Conservation (phyloP, 2,797 vertebrate genomes). For the Molossus alvarezi region DNA sequence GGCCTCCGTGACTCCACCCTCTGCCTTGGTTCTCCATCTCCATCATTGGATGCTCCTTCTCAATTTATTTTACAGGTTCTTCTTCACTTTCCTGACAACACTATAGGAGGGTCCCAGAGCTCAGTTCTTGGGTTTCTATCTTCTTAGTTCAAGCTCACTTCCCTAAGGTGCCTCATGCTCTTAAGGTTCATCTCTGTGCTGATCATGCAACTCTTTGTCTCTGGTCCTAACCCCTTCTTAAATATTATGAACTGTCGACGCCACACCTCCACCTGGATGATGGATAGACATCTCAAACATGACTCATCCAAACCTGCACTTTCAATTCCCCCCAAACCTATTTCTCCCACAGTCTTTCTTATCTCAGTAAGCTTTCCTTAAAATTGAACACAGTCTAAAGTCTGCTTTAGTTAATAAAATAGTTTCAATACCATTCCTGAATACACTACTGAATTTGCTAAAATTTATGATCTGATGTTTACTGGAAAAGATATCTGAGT, state of each 20-base stretch:
- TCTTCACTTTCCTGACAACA: neutral
- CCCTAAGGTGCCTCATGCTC: neutral
- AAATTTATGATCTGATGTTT: conserved; percentile 46
- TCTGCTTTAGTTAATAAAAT: conserved; percentile 36
- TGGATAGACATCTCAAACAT: no score
- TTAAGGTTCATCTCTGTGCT: neutral
- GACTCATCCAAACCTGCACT: neutral
- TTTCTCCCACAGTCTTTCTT: neutral
- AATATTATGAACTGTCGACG: neutral
- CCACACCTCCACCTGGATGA: neutral
- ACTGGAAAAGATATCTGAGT: neutral
- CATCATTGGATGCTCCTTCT: neutral
- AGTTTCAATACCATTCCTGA: neutral
- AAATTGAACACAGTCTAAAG: conserved; percentile 41
- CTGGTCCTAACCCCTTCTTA: neutral
- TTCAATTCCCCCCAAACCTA: neutral
- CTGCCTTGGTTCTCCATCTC: neutral
- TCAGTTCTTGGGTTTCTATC: neutral
- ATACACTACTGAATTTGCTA: neutral
- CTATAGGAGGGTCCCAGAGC: neutral
- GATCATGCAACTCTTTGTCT: neutral
- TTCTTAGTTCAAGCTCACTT: neutral
- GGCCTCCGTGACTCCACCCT: neutral
- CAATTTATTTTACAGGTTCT: neutral
- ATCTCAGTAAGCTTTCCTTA: conserved; percentile 42